Evolutionary conservation across 2,113 vertebrate species (phyloP), one percentile per base, ranked within the genome.

Genomic region (Felis chaus): DNA sequence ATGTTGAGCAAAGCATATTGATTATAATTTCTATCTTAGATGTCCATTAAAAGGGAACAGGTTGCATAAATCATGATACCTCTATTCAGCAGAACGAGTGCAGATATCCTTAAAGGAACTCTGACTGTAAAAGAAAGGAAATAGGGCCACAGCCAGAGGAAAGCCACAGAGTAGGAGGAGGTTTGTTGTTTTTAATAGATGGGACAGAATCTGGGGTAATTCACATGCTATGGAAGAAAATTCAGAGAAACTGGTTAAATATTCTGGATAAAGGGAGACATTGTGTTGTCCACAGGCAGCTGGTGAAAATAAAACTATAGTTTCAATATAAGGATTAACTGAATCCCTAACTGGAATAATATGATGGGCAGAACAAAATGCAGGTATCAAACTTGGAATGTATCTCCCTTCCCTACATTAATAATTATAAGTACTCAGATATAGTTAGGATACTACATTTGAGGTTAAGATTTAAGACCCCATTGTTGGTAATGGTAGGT

Each of bases 381-480:
- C 21, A 61, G 31, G 73, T 29, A 39, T 89, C 53, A 50, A 63
- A 65, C 41, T 78, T 84, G 29, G 12, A 31, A 81, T 84, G 10
- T 3, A 39, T 65, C n/a, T 65, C 14, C 48, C 10, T 41, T 4
- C 48, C 73, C 57, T 39, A 73, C 4, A 80, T 74, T 36, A 78
- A 9, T 45, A 27, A 27, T 16, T 63, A 25, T 53, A 85, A 66
- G 68, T 81, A 18, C 73, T 78, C n/a, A 18, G 66, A 27, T 66
- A 80, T 31, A 53, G 14, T 68, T 69, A 76, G 63, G 78, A 80
- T 74, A n/a, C 23, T 10, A 36, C 25, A 84, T 73, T 87, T 65
- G 18, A 61, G 45, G 71, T 91, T 93, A 92, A 92, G 25, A 95
- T 82, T 92, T 68, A 83, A 80, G 41, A 91, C 11, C 53, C 14